These are phyloP conservation scores for Empis stercorea DNA, from an alignment of 2,888 invertebrate species.

Conservation along the genomic window DNA sequence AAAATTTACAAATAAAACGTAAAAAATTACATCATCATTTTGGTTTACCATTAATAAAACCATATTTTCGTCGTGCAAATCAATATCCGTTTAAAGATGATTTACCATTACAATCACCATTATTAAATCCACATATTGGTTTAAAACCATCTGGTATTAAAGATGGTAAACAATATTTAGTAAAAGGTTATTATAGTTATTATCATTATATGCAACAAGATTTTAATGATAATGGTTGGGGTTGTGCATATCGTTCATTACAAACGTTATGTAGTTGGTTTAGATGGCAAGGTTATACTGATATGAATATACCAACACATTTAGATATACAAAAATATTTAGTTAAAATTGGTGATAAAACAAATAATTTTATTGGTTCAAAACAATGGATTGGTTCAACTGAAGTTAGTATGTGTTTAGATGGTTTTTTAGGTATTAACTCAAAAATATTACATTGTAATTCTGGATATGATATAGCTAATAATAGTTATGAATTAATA, in stretches of 20 bases:
- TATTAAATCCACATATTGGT: conserved; percentile 63
- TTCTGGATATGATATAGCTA: conserved; percentile 69
- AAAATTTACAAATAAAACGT: conserved; percentile 48
- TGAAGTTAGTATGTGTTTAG: conserved; percentile 87
- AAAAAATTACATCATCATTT: conserved; percentile 58
- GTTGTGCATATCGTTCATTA: conserved; percentile 94
- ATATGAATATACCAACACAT: conserved; percentile 64
- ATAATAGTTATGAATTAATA: conserved; percentile 66
- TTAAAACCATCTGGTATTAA: conserved; percentile 29
- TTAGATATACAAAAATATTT: conserved; percentile 85
- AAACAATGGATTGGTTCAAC: conserved; percentile 97
- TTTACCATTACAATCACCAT: conserved; percentile 32
- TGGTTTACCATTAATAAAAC: conserved; percentile 51
- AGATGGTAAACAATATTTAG: conserved; percentile 43
- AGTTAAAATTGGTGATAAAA: conserved; percentile 89
- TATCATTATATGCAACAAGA: conserved; percentile 95
- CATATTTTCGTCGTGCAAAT: conserved; percentile 64
- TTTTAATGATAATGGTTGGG: conserved; percentile 97
- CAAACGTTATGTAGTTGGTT: conserved; percentile 97
- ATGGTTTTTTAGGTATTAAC: conserved; percentile 62
- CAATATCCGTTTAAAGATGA: conserved; percentile 43
- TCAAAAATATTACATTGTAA: conserved; percentile 74
- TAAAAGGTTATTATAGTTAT: conserved; percentile 82
- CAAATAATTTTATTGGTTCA: conserved; percentile 72
- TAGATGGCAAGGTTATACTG: conserved; percentile 72